Percentiles rank a stretch among this genome's conserved stretches.
Conservation (phyloP, 2,888 invertebrate species). For the Caenorhabditis japonica region DNA sequence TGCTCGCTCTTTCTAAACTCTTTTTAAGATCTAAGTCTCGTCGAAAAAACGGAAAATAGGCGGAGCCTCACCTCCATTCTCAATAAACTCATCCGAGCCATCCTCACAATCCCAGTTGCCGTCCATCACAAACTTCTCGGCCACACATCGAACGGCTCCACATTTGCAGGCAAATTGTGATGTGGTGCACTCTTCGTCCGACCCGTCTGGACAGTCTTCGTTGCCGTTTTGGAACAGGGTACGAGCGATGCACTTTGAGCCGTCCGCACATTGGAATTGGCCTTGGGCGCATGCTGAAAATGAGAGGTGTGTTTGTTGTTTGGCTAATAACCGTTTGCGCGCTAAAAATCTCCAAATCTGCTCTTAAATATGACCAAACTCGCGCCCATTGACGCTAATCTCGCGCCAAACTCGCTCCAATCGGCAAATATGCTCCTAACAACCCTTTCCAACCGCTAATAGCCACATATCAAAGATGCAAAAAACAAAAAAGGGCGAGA, state of each 20-base stretch:
- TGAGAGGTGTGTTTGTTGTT: neutral
- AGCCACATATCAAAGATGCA: too few species aligned
- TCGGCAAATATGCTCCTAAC: too few species aligned
- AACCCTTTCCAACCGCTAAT: too few species aligned
- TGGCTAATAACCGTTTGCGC: too few species aligned
- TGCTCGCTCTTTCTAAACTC: too few species aligned
- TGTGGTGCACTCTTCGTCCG: constrained; percentile 79
- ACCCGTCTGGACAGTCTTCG: constrained; percentile 79
- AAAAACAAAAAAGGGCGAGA: too few species aligned
- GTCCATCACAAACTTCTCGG: constrained; percentile 77
- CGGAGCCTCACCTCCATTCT: constrained; percentile 1
- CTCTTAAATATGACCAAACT: too few species aligned
- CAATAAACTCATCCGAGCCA: constrained; percentile 63
- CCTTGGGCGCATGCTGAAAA: constrained; percentile 77
- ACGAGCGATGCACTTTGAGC: constrained; percentile 76
- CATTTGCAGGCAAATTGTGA: constrained; percentile 79
- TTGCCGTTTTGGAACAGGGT: constrained; percentile 78
- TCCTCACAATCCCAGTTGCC: constrained; percentile 74
- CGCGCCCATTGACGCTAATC: too few species aligned
- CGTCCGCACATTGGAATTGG: constrained; percentile 77
- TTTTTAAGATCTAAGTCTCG: too few species aligned
- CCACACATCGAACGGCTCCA: constrained; percentile 79
- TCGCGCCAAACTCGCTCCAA: too few species aligned
- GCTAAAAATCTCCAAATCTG: too few species aligned
- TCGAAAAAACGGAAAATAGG: neutral